phyloP scores from a whole-genome alignment of 2,888 invertebrate species.

The Drosophila colorata region DNA sequence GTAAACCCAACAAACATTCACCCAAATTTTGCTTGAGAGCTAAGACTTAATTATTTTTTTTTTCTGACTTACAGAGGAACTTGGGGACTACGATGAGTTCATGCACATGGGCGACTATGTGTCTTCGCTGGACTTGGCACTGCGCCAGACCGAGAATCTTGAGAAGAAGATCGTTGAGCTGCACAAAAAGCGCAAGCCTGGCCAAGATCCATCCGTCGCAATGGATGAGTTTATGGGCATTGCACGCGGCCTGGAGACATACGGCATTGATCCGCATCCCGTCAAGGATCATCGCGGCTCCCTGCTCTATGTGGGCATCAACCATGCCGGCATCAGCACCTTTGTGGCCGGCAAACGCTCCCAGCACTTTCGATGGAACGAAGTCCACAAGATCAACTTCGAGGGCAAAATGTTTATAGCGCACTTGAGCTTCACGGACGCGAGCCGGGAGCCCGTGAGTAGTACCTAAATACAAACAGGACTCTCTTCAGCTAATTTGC shows the following conservation, averaged over 20 bases:
- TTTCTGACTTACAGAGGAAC: constrained; percentile 89
- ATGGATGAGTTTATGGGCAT: constrained; percentile 96
- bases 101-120: constrained; percentile 96
- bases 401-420: constrained; percentile 99
- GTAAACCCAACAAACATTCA: constrained; percentile 85
- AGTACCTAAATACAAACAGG: neutral
- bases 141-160: constrained; percentile 96
- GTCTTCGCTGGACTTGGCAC: constrained; percentile 94
- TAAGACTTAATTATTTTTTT: neutral
- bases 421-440: constrained; percentile 96
- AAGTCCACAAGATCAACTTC: constrained; percentile 98
- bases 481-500: too few species aligned
- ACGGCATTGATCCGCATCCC: constrained; percentile 98
- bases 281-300: constrained; percentile 98
- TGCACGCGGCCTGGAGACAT: constrained; percentile 96
- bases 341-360: constrained; percentile 97
- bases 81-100: constrained; percentile 96
- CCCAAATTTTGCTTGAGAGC: neutral
- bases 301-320: constrained; percentile 96
- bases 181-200: constrained; percentile 94
- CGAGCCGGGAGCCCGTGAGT: constrained; percentile 86
- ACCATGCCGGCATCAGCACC: constrained; percentile 97
- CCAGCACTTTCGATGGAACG: constrained; percentile 98
- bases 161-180: constrained; percentile 97
- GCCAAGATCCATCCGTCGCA: constrained; percentile 93